Percentiles rank a stretch among this genome's conserved stretches.
phyloP scores from a whole-genome alignment of 2,888 invertebrate species.

The Lymantria monacha region DNA sequence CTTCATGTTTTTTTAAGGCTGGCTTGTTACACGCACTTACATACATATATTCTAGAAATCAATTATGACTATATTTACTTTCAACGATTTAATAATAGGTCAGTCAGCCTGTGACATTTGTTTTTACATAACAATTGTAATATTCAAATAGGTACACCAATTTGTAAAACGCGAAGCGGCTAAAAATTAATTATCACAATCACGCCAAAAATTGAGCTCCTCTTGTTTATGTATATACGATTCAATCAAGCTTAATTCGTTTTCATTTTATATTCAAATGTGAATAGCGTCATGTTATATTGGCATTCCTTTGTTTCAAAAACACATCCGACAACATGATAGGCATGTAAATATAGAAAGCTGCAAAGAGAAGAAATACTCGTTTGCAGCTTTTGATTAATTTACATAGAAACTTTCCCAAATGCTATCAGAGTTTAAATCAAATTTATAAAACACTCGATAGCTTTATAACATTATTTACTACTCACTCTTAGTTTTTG shows the following conservation, averaged over 20 bases:
- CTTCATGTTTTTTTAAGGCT: too few species aligned
- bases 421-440: constrained; percentile 16
- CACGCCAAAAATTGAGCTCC: not conserved
- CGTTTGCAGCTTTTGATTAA: constrained; percentile 35
- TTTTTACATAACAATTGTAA: not conserved
- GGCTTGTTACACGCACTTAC: too few species aligned
- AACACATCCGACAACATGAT: constrained; percentile 9
- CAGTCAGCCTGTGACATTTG: not conserved
- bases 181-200: not conserved
- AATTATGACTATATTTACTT: not conserved
- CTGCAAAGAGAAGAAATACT: constrained; percentile 31
- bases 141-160: not conserved
- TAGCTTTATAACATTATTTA: too few species aligned
- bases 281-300: not conserved
- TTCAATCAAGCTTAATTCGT: constrained; percentile 1
- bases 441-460: constrained; percentile 18
- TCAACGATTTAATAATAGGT: not conserved
- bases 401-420: constrained; percentile 30
- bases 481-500: too few species aligned
- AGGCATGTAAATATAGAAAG: constrained; percentile 32
- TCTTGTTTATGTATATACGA: not conserved
- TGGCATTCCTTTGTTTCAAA: constrained; percentile 2
- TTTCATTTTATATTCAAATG: not conserved
- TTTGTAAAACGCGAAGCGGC: not conserved
- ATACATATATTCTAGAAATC: not conserved